Conservation (phyloP, 1,140 invertebrate genomes). For the Pseudomyrmex sp. region DNA sequence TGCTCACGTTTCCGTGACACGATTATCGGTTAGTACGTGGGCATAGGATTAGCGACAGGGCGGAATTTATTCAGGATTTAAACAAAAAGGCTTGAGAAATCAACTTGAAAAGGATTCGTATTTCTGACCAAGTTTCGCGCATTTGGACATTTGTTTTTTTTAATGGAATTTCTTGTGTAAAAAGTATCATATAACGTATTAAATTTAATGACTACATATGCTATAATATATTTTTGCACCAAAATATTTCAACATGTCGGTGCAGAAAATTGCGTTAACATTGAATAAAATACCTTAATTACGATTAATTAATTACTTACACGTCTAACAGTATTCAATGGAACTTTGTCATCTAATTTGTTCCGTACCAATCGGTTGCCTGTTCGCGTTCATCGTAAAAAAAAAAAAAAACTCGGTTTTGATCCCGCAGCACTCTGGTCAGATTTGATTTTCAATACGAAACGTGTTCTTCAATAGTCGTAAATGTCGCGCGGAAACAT, state of each 20-base stretch:
- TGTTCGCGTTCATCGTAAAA: background rate
- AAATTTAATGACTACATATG: no score
- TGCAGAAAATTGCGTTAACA: constrained; percentile 26
- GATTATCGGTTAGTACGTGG: constrained; percentile 18
- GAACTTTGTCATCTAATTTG: background rate
- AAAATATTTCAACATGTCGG: background rate
- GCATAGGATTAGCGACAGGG: background rate
- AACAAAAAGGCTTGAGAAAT: background rate
- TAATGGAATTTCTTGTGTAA: no score
- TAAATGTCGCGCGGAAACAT: background rate
- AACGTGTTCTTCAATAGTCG: constrained; percentile 5
- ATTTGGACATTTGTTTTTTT: no score
- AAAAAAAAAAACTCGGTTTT: background rate
- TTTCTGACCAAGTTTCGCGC: no score
- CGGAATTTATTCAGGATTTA: background rate
- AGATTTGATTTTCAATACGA: constrained; percentile 20
- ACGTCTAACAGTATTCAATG: background rate
- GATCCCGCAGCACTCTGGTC: background rate
- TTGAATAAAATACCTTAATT: constrained; percentile 21
- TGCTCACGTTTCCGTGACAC: constrained; percentile 31
- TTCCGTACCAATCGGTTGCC: background rate
- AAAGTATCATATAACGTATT: no score
- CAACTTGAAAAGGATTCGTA: no score
- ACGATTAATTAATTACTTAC: constrained; percentile 12
- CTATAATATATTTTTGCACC: background rate